These are phyloP conservation scores for Pyrgilauda ruficollis DNA, from an alignment of 2,113 vertebrate species.

Conservation along the genomic window DNA sequence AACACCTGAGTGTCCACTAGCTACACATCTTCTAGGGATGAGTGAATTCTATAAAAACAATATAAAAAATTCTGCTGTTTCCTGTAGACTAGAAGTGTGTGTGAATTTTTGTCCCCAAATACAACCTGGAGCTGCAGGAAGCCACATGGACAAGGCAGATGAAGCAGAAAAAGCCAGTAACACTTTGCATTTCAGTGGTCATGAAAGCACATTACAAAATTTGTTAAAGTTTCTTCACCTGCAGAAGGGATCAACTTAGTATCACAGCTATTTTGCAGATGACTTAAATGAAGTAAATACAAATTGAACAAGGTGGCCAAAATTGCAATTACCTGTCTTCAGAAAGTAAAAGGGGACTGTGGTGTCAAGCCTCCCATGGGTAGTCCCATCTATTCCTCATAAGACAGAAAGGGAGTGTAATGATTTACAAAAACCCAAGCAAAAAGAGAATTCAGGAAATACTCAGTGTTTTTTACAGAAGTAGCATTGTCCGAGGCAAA, in stretches of 20 bases:
- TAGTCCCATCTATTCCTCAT: background rate
- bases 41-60: background rate
- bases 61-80: background rate
- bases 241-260: background rate
- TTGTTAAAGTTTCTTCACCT: background rate
- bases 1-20: background rate
- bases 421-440: background rate
- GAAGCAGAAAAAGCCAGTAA: background rate
- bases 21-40: background rate
- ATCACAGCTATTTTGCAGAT: background rate
- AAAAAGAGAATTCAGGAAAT: background rate
- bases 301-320: background rate
- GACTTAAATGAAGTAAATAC: background rate
- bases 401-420: background rate
- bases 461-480: background rate
- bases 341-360: background rate
- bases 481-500: background rate
- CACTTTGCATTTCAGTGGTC: background rate
- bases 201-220: background rate
- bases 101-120: background rate
- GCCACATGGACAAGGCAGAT: background rate
- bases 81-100: background rate
- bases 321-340: background rate
- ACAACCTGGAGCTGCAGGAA: background rate
- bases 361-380: background rate